phyloP scores from a whole-genome alignment of 2,113 vertebrate genomes.

The Nasalis larvatus region DNA sequence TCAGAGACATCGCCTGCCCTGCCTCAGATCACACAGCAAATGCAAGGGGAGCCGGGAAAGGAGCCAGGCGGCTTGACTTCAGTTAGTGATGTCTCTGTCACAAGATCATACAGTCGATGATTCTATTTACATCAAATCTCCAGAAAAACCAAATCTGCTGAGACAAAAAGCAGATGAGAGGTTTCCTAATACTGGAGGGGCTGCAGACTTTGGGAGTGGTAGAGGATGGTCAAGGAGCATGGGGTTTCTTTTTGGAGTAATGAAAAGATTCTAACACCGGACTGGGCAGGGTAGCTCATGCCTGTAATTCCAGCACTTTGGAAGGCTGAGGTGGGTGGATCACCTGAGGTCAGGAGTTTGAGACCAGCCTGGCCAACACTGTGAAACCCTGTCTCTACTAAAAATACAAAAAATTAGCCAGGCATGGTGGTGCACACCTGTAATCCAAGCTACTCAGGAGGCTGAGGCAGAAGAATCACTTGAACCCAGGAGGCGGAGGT shows the following conservation, averaged over 20 bases:
- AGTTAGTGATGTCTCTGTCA: not conserved
- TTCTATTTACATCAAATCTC: not conserved
- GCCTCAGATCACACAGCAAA: not conserved
- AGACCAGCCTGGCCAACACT: too few relatives aligned
- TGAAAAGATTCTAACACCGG: not conserved
- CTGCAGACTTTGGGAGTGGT: too few relatives aligned
- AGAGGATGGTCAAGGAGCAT: not conserved
- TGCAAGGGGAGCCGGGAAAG: not conserved
- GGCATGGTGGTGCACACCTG: too few relatives aligned
- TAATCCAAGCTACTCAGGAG: too few relatives aligned
- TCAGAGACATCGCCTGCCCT: not conserved
- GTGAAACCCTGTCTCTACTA: too few relatives aligned
- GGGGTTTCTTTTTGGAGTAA: not conserved
- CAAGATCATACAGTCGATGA: not conserved
- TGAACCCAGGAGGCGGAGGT: too few relatives aligned
- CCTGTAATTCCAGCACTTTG: not conserved
- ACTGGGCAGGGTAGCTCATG: not conserved
- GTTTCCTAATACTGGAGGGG: not conserved
- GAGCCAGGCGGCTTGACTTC: not conserved
- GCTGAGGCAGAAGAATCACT: too few relatives aligned
- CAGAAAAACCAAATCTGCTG: not conserved
- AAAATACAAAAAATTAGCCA: too few relatives aligned
- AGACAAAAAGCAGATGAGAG: not conserved
- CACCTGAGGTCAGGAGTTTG: not conserved
- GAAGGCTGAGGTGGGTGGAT: rapidly evolving